A percentile compares a stretch with the other conserved stretches of the same genome.
These are phyloP conservation scores for Ptilorrhoa leucosticta DNA, from an alignment of 2,113 vertebrate species.

Conservation along the genomic window DNA sequence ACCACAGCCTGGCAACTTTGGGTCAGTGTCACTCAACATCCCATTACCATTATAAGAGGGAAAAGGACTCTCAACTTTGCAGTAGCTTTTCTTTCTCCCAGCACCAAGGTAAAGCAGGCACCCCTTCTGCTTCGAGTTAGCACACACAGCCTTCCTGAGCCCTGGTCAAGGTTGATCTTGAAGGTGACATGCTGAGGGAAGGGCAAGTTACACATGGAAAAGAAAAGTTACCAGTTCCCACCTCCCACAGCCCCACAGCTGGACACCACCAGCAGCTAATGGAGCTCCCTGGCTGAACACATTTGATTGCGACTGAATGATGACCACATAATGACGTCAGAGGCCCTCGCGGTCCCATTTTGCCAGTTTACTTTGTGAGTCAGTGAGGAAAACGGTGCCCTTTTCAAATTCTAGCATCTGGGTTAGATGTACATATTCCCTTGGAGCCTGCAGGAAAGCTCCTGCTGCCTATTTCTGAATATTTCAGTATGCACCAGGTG, in stretches of 20 bases:
- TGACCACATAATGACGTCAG: neutral
- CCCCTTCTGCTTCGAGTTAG: fast-evolving
- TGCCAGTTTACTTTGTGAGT: neutral
- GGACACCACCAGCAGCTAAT: neutral
- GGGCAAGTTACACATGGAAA: fast-evolving
- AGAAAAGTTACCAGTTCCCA: neutral
- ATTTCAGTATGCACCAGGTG: neutral
- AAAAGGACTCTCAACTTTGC: neutral
- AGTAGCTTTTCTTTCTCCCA: neutral
- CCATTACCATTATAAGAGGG: neutral
- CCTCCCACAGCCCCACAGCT: neutral
- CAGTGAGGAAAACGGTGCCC: neutral
- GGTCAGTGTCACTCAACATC: neutral
- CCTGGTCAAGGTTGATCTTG: neutral
- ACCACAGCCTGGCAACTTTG: neutral
- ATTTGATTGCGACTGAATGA: neutral
- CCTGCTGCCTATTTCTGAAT: constrained; percentile 30
- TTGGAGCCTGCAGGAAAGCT: neutral
- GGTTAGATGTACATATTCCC: neutral
- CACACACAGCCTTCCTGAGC: neutral
- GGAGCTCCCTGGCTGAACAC: neutral
- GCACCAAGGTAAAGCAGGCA: neutral
- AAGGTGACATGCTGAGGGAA: fast-evolving
- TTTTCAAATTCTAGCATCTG: neutral
- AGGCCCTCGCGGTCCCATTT: neutral